Percentiles rank a stretch among this genome's conserved stretches.
These are phyloP conservation scores for Melieria picta DNA, from an alignment of 2,888 invertebrate species.

Conservation along the genomic window DNA sequence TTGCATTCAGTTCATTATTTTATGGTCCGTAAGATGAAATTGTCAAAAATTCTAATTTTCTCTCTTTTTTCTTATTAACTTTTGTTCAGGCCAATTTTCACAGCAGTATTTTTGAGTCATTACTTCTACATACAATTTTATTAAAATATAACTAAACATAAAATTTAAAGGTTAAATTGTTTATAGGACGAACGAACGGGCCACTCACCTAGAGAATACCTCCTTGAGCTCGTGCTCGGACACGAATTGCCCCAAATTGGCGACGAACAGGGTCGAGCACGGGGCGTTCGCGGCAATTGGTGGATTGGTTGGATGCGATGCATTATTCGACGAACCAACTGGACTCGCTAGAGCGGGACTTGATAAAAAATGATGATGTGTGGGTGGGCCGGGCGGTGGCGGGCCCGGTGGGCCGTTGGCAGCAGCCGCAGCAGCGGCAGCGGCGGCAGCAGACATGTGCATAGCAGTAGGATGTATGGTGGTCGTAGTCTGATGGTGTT, in stretches of 20 bases:
- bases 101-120: too few relatives aligned
- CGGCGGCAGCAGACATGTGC: conserved; percentile 70
- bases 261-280: conserved; percentile 98
- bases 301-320: conserved; percentile 66
- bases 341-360: conserved; percentile 94
- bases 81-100: too few relatives aligned
- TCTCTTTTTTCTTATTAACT: too few relatives aligned
- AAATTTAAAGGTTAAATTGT: background rate
- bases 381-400: conserved; percentile 61
- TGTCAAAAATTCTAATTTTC: too few relatives aligned
- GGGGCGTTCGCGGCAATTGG: conserved; percentile 79
- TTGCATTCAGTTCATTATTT: too few relatives aligned
- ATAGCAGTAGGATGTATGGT: conserved; percentile 72
- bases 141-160: background rate
- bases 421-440: conserved; percentile 63
- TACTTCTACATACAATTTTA: too few relatives aligned
- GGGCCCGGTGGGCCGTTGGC: conserved; percentile 47
- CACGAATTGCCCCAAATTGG: conserved; percentile 97
- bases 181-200: too few relatives aligned
- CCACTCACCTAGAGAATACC: conserved; percentile 93
- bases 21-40: too few relatives aligned
- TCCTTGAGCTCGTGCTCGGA: conserved; percentile 99
- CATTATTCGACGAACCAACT: conserved; percentile 72
- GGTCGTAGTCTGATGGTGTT: conserved; percentile 65
- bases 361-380: conserved; percentile 90